A percentile compares a stretch with the other conserved stretches of the same genome.
Conservation (phyloP, 2,888 invertebrate genomes). For the Ariolimax columbianus region DNA sequence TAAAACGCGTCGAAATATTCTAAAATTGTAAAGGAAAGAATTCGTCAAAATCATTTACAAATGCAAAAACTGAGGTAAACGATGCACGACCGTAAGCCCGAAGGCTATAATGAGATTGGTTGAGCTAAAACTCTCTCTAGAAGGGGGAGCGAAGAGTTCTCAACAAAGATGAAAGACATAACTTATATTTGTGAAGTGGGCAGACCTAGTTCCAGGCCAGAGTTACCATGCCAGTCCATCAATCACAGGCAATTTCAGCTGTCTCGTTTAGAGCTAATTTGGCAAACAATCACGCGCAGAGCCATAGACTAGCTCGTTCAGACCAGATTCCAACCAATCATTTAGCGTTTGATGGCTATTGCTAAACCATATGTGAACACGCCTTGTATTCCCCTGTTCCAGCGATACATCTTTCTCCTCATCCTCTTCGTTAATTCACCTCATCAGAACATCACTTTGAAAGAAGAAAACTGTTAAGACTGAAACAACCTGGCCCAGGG, state of each 20-base stretch:
- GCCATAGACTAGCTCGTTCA: not conserved
- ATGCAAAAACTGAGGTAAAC: no score
- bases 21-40: no score
- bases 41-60: no score
- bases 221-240: not conserved
- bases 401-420: not conserved
- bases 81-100: no score
- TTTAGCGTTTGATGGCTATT: slow-evolving; percentile 16
- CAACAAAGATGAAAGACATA: slow-evolving; percentile 8
- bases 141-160: not conserved
- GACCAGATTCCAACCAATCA: slow-evolving; percentile 10
- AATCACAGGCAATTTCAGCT: slow-evolving; percentile 44
- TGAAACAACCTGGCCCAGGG: not conserved
- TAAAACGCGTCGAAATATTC: no score
- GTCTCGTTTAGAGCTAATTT: slow-evolving; percentile 48
- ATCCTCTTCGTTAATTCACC: not conserved
- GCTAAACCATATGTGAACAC: not conserved
- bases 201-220: not conserved
- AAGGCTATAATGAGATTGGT: no score
- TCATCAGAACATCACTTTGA: not conserved
- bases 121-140: no score
- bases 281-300: slow-evolving; percentile 26
- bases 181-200: not conserved
- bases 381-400: not conserved
- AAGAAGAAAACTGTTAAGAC: not conserved